Evolutionary conservation across 2,797 vertebrate species (phyloP).

Genomic region (Rhincodon typus): DNA sequence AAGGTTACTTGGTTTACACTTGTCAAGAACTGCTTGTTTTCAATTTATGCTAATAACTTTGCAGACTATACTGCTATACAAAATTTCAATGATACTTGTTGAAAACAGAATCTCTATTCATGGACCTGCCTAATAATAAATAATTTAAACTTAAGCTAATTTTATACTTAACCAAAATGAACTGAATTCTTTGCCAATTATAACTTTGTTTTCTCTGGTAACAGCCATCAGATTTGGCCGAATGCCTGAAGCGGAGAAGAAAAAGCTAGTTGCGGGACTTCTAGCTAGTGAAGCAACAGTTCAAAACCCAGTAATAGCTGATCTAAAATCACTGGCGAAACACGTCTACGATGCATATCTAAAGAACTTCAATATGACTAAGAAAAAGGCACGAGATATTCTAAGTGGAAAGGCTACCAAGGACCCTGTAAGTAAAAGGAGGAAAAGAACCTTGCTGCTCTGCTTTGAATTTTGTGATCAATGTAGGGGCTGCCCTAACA

Average conservation of each 20-base stretch:
- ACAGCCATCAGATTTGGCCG: slow-evolving; percentile 92
- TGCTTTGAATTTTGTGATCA: neutral
- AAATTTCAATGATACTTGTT: neutral
- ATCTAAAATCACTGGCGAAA: slow-evolving; percentile 88
- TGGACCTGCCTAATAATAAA: neutral
- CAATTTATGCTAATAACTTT: neutral
- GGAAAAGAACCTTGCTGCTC: neutral
- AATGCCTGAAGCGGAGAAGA: slow-evolving; percentile 96
- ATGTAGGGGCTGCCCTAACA: no score
- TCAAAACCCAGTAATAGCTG: slow-evolving; percentile 75
- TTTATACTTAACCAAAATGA: slow-evolving; percentile 6
- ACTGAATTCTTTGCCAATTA: neutral
- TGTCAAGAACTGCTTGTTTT: slow-evolving; percentile 3
- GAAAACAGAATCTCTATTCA: neutral
- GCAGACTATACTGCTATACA: neutral
- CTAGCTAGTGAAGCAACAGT: slow-evolving; percentile 69
- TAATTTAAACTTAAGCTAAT: neutral
- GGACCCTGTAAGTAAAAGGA: slow-evolving; percentile 63
- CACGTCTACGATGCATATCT: slow-evolving; percentile 90
- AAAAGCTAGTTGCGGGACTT: slow-evolving; percentile 87
- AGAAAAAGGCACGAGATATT: slow-evolving; percentile 95
- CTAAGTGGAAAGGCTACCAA: slow-evolving; percentile 88
- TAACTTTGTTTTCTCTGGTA: slow-evolving; percentile 21
- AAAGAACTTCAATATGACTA: slow-evolving; percentile 97
- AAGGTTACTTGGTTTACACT: neutral